Base-by-base conservation (phyloP, 2,888 invertebrate species). In the Chrysopilus asiliformis region DNA sequence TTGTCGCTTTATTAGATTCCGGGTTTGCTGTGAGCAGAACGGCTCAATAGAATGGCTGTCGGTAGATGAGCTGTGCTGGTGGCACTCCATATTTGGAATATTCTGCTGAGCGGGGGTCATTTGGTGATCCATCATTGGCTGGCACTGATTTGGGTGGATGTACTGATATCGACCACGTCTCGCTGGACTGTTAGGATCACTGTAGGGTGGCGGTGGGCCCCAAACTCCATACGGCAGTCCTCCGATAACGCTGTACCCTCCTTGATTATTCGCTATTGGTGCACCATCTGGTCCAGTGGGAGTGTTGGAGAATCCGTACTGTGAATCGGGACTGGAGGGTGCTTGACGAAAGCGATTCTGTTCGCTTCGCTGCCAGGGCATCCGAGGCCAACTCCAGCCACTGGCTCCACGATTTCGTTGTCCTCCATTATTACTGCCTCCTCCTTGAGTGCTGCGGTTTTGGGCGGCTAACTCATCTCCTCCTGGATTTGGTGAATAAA, bases 191-290 rank as follows among this genome's bases (percentile, higher is more conserved):
- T 83, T 83, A 24, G 82, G 82, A 34, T 83, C 82, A 40, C 83
- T 83, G 53, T 89, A 89, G 0, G 87, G 87, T 0, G 89, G 87
- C 1, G 87, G 87, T 0, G 87, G 89, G 0, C 86, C 89, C 87
- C 87, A 87, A 13, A 85, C 55, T 49, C 76, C 63, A 50, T 73
- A 64, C 52, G 74, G 51, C 58, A 76, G 46, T 53, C 71, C 45
- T 55, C 66, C 56, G 53, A 74, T 59, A 8, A 73, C 74, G 16
- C 76, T 72, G 47, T 75, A 79, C 2, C 67, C 67, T 20, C 61
- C 60, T 8, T 52, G 53, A 13, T 45, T 44, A 25, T 47, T 49
- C 15, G 54, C 51, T 17, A 46, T 36, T 32, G 44, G 48, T 39
- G 38, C 37, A 3, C 45, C 38, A 27, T 57, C 56, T 19, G 39